A percentile compares a stretch with the other conserved stretches of the same genome.
These are phyloP conservation scores for Liposcelis brunnea DNA, from an alignment of 2,888 invertebrate genomes.

Conservation along the genomic window DNA sequence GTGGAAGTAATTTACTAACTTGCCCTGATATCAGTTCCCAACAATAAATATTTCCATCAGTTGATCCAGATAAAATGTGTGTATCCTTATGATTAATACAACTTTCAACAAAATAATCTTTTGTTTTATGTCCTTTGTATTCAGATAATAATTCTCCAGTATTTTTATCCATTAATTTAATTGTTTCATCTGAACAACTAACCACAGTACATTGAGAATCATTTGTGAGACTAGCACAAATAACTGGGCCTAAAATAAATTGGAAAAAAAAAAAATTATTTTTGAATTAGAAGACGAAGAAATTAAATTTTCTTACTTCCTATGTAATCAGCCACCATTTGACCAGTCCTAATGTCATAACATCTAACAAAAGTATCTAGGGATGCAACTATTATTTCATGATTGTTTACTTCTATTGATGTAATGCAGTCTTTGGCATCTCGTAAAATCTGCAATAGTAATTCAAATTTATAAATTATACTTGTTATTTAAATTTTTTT, in stretches of 20 bases:
- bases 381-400: constrained; percentile 79
- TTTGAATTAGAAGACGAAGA: not conserved
- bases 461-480: too few species aligned
- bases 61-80: constrained; percentile 77
- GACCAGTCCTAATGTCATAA: constrained; percentile 83
- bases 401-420: constrained; percentile 59
- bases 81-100: constrained; percentile 69
- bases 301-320: constrained; percentile 37
- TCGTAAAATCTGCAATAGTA: constrained; percentile 53
- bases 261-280: constrained; percentile 3
- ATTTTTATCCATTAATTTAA: constrained; percentile 78
- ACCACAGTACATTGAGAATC: constrained; percentile 85
- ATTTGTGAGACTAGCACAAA: constrained; percentile 66
- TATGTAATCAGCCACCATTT: constrained; percentile 64
- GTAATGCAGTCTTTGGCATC: constrained; percentile 89
- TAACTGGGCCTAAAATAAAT: constrained; percentile 45
- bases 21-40: constrained; percentile 79
- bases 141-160: constrained; percentile 58
- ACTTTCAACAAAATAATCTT: constrained; percentile 74
- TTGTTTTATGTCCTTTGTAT: constrained; percentile 68
- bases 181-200: constrained; percentile 64
- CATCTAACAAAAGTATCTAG: constrained; percentile 73
- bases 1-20: constrained; percentile 33
- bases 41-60: constrained; percentile 64
- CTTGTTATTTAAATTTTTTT: not conserved